Evolutionary conservation across 2,888 invertebrate species (phyloP).

Genomic region (Sminthurinus aureus): DNA sequence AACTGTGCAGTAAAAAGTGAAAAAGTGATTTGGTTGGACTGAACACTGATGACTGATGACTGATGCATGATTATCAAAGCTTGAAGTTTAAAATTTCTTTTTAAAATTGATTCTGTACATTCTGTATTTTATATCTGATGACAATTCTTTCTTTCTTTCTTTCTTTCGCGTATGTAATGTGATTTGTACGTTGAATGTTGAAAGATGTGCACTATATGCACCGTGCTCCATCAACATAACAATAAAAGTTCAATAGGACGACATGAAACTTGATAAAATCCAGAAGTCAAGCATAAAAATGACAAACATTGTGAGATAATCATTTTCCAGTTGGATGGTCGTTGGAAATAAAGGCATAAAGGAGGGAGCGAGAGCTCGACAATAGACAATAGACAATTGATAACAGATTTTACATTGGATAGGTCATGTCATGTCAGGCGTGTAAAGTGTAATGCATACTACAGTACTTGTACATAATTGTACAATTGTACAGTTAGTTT

Average conservation of each 20-base stretch:
- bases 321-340: background rate
- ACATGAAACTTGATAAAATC: background rate
- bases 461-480: too few relatives aligned
- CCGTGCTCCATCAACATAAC: background rate
- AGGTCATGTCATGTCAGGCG: slow-evolving; percentile 9
- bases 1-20: too few relatives aligned
- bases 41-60: too few relatives aligned
- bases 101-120: too few relatives aligned
- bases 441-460: too few relatives aligned
- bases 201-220: background rate
- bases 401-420: background rate
- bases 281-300: background rate
- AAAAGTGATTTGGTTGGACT: too few relatives aligned
- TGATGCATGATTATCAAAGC: too few relatives aligned
- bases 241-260: background rate
- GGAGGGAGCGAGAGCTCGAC: background rate
- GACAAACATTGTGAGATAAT: background rate
- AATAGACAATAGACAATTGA: background rate
- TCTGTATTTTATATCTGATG: too few relatives aligned
- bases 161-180: background rate
- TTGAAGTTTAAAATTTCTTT: too few relatives aligned
- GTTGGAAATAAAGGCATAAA: background rate
- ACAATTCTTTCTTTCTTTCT: background rate
- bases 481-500: too few relatives aligned
- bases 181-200: background rate